Base-by-base conservation (phyloP, 2,797 vertebrate genomes). In the Microctenopoma lineatum region DNA sequence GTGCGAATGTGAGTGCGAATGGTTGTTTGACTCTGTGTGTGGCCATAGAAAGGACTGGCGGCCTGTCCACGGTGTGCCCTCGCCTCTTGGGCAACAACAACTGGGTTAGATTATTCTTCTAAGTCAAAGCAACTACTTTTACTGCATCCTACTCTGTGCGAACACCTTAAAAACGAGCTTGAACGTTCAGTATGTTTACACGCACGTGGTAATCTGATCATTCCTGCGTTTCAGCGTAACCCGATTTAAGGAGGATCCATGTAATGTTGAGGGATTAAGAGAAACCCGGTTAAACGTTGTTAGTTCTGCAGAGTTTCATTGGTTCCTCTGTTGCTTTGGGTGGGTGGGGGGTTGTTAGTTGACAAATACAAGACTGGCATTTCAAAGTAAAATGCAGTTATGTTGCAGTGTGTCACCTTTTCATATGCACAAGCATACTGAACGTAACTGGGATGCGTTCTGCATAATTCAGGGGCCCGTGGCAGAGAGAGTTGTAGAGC, bases 351-450 rank as follows among this genome's bases (percentile, higher is more conserved):
- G 29, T 57, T 80, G 72, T 79, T 83, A 67, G 72, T 77, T 77
- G 80, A 79, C 78, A 86, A 80, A 78, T 64, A 77, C 70, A 70
- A 73, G 65, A 77, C 59, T 77, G 65, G 73, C 75, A 79, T 88
- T 75, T 79, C 55, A 73, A 79, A 80, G 48, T 69, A 67, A 80
- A 83, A 86, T 62, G 60, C 68, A 59, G 32, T 60, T 62, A 53
- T 72, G 66, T 83, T 77, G 69, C 65, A 52, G 59, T 74, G 65
- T 69, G 69, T 84, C 78, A 75, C 73, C 72, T 71, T 68, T 70
- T 59, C 55, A 45, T 56, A 47, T 59, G 72, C 58, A 16, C 50
- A 14, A 21, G 77, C 63, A 71, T 59, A 66, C 59, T 70, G 53
- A 86, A 39, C 75, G 34, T 38, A 58, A 39, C 75, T 38, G 41